Conservation (phyloP, 2,113 vertebrate species). For the Scartelaos histophorus region DNA sequence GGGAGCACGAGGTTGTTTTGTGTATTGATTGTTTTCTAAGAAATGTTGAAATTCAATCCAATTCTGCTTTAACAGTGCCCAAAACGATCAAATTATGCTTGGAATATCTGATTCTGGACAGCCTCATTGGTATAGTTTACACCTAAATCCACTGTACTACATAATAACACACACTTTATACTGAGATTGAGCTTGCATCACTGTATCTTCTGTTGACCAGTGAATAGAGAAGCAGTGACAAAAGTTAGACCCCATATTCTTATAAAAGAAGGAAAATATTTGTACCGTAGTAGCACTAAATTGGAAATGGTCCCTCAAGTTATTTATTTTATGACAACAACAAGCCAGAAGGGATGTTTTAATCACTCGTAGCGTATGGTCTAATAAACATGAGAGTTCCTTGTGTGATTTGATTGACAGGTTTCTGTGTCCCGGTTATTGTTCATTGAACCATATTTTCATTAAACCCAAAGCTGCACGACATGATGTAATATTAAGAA, state of each 20-base stretch:
- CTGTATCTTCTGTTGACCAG: neutral
- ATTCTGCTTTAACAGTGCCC: neutral
- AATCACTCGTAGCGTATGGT: neutral
- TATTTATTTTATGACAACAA: neutral
- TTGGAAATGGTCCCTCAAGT: neutral
- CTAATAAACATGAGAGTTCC: neutral
- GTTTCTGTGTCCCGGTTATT: neutral
- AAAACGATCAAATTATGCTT: neutral
- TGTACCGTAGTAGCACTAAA: neutral
- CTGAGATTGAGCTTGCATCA: neutral
- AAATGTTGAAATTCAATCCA: neutral
- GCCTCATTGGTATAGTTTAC: no score
- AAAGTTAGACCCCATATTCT: neutral
- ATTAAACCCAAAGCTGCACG: neutral
- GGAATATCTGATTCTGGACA: neutral
- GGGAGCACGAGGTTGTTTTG: no score
- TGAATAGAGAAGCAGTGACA: neutral
- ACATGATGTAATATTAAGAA: neutral
- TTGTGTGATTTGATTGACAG: neutral
- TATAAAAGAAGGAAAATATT: neutral
- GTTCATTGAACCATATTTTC: conserved; percentile 1
- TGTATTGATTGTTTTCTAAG: neutral
- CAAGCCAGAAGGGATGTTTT: neutral
- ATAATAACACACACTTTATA: neutral
- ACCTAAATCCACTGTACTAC: no score